These are phyloP conservation scores for Xestobium rufovillosum DNA, from an alignment of 2,888 invertebrate species.

Conservation along the genomic window DNA sequence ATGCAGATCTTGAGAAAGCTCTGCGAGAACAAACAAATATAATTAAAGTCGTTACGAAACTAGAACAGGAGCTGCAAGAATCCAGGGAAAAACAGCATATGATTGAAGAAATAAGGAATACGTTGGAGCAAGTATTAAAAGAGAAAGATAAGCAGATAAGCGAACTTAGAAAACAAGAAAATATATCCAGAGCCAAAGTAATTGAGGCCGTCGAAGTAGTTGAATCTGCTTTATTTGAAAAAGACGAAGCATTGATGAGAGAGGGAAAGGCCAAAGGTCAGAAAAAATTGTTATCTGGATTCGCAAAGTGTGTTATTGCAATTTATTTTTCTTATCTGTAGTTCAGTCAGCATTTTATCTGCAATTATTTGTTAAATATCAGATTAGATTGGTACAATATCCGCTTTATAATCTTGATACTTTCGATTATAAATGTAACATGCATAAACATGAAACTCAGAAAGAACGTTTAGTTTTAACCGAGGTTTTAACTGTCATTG, in stretches of 20 bases:
- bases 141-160: slow-evolving; percentile 39
- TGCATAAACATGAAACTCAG: too few species aligned
- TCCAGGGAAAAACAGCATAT: slow-evolving; percentile 31
- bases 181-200: slow-evolving; percentile 47
- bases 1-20: slow-evolving; percentile 38
- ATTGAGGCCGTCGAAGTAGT: slow-evolving; percentile 51
- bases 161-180: slow-evolving; percentile 42
- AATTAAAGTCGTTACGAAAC: slow-evolving; percentile 45
- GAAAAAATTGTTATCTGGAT: slow-evolving; percentile 9
- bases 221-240: slow-evolving; percentile 51
- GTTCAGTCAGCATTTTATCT: too few species aligned
- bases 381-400: too few species aligned
- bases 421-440: too few species aligned
- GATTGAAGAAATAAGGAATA: slow-evolving; percentile 37
- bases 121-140: slow-evolving; percentile 42
- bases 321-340: too few species aligned
- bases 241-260: slow-evolving; percentile 46
- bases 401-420: too few species aligned
- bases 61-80: slow-evolving; percentile 41
- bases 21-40: slow-evolving; percentile 41
- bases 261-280: slow-evolving; percentile 42
- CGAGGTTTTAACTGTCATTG: too few species aligned
- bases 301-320: too few species aligned
- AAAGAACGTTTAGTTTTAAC: too few species aligned
- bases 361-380: too few species aligned